Evolutionary conservation across 2,113 vertebrate genomes (phyloP), one percentile per base, ranked within the genome.

Genomic region (Smithornis capensis): DNA sequence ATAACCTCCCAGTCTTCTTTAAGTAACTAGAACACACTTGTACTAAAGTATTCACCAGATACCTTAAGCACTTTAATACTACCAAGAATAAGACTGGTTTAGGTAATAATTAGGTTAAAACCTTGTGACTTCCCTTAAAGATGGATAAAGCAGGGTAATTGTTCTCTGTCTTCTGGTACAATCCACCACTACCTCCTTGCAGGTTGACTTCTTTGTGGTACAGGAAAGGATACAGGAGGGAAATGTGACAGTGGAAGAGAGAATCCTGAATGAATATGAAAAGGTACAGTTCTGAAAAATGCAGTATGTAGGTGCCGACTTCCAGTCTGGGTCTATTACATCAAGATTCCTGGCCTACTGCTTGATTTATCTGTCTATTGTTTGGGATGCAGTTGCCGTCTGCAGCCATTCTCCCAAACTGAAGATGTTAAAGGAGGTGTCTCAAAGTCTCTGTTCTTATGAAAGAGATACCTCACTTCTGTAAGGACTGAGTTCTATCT

Each of bases 1-100:
- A 42, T 18, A 2, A 8, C 2, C 7, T 1, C 3, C 1, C 11
- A 24, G 50, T 8, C 7, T n/a, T n/a, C 17, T 87, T 81, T 44
- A 68, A 15, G 23, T 64, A 45, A 38, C 44, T 59, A 37, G 53
- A 59, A 76, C 33, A 68, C 8, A 15, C 19, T 80, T 67, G 12
- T 44, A 27, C 12, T 49, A 63, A 35, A n/a, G 19, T 52, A 65
- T 65, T 73, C 49, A 52, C 35, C 27, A n/a, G 50, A 64, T 50
- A 74, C 12, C 14, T 55, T 75, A 42, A 71, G 49, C 18, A 40
- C 38, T 83, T 88, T 67, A 63, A 68, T 60, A 25, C 8, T 37
- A 14, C 21, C 0, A 14, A 50, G 42, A 70, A 47, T 69, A 92
- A 45, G n/a, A 69, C 27, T 71, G 9, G 0, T 37, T 59, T 87